Evolutionary conservation across 2,113 vertebrate genomes (phyloP).

Genomic region (Esox niger): DNA sequence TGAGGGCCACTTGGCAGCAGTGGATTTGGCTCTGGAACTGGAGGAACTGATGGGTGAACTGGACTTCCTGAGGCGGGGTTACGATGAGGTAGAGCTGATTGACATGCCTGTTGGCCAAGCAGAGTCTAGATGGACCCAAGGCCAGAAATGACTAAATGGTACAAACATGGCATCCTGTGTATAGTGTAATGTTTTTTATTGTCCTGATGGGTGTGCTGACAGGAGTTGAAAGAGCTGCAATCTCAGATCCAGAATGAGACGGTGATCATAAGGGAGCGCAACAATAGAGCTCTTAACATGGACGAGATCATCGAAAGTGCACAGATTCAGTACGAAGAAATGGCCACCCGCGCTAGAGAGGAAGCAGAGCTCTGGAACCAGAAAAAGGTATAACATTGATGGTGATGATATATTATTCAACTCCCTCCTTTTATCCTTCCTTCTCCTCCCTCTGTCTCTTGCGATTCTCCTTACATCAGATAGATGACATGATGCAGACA

Average conservation of each 20-base stretch:
- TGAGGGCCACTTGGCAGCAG: conserved; percentile 61
- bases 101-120: background rate
- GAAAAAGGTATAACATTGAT: conserved; percentile 81
- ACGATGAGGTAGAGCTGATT: conserved; percentile 66
- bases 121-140: background rate
- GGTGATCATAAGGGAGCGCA: conserved; percentile 66
- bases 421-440: background rate
- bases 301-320: conserved; percentile 66
- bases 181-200: background rate
- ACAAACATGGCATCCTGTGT: background rate
- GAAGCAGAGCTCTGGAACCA: conserved; percentile 82
- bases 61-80: conserved; percentile 68
- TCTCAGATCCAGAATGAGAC: conserved; percentile 76
- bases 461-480: conserved; percentile 42
- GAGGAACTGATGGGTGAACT: conserved; percentile 67
- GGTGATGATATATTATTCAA: background rate
- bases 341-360: conserved; percentile 67
- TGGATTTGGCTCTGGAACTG: conserved; percentile 64
- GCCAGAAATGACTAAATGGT: too few species aligned
- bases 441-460: too few species aligned
- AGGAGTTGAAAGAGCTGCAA: conserved; percentile 81
- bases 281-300: conserved; percentile 73
- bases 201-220: background rate
- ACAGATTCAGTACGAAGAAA: conserved; percentile 71
- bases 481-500: conserved; percentile 60